Percentiles rank a stretch among this genome's conserved stretches.
Conservation (phyloP, 1,140 invertebrate species). For the Goniozus legneri region DNA sequence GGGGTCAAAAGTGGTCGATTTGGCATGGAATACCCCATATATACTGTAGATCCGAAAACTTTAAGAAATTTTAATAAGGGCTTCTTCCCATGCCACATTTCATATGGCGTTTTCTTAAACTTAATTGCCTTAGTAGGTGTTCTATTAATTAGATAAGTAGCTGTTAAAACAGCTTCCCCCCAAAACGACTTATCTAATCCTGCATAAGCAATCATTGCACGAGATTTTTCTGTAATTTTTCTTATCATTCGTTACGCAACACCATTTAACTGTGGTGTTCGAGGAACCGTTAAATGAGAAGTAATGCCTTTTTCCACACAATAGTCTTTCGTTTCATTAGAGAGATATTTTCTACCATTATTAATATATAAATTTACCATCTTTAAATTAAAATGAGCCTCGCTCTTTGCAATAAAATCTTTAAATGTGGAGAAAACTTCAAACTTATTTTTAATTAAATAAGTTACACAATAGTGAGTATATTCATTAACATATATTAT, state of each 20-base stretch:
- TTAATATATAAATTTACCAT: constrained; percentile 12
- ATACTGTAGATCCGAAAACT: constrained; percentile 17
- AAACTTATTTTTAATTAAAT: too few species aligned
- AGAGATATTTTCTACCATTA: constrained; percentile 19
- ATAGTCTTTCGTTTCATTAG: constrained; percentile 2
- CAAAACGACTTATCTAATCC: constrained; percentile 15
- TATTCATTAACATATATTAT: not conserved
- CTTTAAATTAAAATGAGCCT: constrained; percentile 4
- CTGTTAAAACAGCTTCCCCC: constrained; percentile 27
- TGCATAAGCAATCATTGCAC: constrained; percentile 6
- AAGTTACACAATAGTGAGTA: constrained; percentile 4
- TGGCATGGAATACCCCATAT: too few species aligned
- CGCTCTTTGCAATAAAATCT: constrained; percentile 3
- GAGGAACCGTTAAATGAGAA: constrained; percentile 20
- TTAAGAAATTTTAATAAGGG: constrained; percentile 15
- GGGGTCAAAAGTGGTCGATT: too few species aligned
- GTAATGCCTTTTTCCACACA: constrained; percentile 13
- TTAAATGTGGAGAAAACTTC: not conserved
- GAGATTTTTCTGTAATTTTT: constrained; percentile 6
- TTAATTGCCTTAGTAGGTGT: constrained; percentile 5
- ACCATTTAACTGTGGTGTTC: constrained; percentile 29
- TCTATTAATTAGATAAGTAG: constrained; percentile 31
- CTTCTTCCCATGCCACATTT: constrained; percentile 15
- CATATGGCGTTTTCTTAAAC: constrained; percentile 16
- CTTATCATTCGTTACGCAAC: constrained; percentile 20